phyloP scores from a whole-genome alignment of 2,113 vertebrate species.

The Corythoichthys intestinalis region DNA sequence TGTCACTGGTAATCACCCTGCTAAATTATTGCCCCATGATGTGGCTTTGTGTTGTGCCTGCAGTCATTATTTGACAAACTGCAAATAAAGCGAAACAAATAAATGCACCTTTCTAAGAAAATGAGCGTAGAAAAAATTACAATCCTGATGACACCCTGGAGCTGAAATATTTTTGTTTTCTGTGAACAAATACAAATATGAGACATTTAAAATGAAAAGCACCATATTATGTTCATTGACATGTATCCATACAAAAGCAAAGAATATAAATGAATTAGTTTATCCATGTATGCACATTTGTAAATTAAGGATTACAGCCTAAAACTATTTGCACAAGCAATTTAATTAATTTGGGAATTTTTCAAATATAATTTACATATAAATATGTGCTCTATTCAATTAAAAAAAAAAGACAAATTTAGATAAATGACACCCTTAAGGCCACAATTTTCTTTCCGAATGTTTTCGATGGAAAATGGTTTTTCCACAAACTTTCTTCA shows the following conservation, averaged over 20 bases:
- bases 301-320: conserved; percentile 54
- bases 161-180: conserved; percentile 78
- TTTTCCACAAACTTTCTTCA: conserved; percentile 3
- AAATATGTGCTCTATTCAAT: conserved; percentile 78
- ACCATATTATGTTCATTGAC: conserved; percentile 32
- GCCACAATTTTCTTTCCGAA: conserved; percentile 84
- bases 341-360: conserved; percentile 78
- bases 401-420: conserved; percentile 64
- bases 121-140: conserved; percentile 4
- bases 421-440: conserved; percentile 82
- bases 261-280: conserved; percentile 50
- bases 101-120: conserved; percentile 4
- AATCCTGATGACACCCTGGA: conserved; percentile 70
- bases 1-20: conserved; percentile 53
- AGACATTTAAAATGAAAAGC: conserved; percentile 43
- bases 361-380: conserved; percentile 89
- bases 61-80: conserved; percentile 47
- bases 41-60: conserved; percentile 25
- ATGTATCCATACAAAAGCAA: conserved; percentile 59
- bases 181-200: conserved; percentile 59
- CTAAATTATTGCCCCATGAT: conserved; percentile 42
- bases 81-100: conserved; percentile 36
- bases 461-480: conserved; percentile 45
- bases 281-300: conserved; percentile 29
- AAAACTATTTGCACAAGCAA: conserved; percentile 48